These are phyloP conservation scores for Aricia agestis DNA, from an alignment of 1,140 invertebrate species.

Conservation along the genomic window DNA sequence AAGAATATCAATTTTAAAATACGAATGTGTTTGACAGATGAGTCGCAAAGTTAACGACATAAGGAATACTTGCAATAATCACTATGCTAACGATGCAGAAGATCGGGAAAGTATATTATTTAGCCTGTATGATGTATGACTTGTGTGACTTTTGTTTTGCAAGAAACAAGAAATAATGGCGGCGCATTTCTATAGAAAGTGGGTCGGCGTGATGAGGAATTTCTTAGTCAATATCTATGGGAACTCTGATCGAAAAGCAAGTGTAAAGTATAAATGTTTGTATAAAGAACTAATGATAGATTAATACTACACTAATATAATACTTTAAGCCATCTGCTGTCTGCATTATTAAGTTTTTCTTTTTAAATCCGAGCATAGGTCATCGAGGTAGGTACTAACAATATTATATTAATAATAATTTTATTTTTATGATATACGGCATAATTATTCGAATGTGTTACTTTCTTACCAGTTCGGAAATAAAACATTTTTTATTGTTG, in stretches of 20 bases:
- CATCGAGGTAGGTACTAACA: too few species aligned
- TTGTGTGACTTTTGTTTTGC: conserved; percentile 27
- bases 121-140: conserved; percentile 12
- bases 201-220: conserved; percentile 40
- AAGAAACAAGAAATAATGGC: conserved; percentile 34
- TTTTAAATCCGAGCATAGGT: too few species aligned
- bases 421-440: too few species aligned
- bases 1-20: too few species aligned
- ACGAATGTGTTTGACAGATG: background rate
- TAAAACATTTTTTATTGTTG: too few species aligned
- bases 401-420: too few species aligned
- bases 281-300: background rate
- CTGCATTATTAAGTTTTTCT: too few species aligned
- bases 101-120: background rate
- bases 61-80: background rate
- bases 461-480: too few species aligned
- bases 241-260: conserved; percentile 21
- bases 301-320: too few species aligned
- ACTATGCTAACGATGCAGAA: background rate
- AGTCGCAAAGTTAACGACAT: background rate
- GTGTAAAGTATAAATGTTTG: background rate
- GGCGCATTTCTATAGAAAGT: conserved; percentile 55
- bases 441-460: too few species aligned
- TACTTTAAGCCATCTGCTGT: too few species aligned
- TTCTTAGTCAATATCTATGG: conserved; percentile 38